A percentile compares a stretch with the other conserved stretches of the same genome.
phyloP scores from a whole-genome alignment of 2,113 vertebrate species.

The Indicator indicator region DNA sequence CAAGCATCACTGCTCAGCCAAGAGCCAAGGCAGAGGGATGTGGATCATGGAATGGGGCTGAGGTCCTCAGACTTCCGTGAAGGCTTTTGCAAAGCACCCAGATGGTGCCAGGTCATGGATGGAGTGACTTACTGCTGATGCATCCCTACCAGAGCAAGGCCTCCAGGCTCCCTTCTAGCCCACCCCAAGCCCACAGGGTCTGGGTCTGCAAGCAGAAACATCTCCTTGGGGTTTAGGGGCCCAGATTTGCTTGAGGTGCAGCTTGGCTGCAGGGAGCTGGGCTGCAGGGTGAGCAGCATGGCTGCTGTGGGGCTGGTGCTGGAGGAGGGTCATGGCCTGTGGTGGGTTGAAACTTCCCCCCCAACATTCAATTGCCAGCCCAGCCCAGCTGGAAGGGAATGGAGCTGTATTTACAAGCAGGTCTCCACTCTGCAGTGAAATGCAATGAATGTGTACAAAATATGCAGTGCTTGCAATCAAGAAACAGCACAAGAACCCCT shows the following conservation, averaged over 20 bases:
- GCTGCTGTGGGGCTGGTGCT: not conserved
- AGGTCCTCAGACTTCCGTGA: not conserved
- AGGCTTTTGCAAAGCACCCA: not conserved
- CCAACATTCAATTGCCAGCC: too few species aligned
- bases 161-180: not conserved
- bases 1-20: not conserved
- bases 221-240: too few species aligned
- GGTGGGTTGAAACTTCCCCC: too few species aligned
- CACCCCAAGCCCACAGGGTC: not conserved
- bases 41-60: not conserved
- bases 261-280: not conserved
- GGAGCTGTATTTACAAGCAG: too few species aligned
- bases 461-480: too few species aligned
- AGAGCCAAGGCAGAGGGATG: not conserved
- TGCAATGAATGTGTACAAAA: too few species aligned
- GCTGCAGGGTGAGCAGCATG: not conserved
- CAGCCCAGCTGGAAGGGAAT: too few species aligned
- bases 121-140: not conserved
- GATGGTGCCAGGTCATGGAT: not conserved
- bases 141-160: not conserved
- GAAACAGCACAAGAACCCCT: too few species aligned
- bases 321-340: not conserved
- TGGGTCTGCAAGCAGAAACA: accelerated
- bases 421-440: too few species aligned
- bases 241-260: not conserved